A percentile compares a stretch with the other conserved stretches of the same genome.
These are phyloP conservation scores for Taphrorychus bicolor DNA, from an alignment of 2,888 invertebrate genomes.

Conservation along the genomic window DNA sequence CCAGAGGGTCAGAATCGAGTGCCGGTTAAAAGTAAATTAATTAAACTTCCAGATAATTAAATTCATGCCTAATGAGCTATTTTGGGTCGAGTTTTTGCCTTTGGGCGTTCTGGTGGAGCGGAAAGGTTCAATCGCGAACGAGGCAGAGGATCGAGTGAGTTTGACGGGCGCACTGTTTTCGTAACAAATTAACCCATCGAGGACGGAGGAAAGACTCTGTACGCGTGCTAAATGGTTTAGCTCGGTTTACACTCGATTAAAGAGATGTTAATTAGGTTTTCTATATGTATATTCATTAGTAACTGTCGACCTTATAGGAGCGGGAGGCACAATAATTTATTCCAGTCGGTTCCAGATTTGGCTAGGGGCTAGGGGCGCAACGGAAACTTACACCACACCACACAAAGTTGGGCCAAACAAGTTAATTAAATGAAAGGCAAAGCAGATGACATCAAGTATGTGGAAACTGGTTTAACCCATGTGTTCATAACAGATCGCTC, in stretches of 20 bases:
- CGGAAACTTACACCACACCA: neutral
- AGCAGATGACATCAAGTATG: too few species aligned
- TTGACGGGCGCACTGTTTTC: constrained; percentile 16
- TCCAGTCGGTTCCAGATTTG: neutral
- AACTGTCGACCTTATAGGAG: neutral
- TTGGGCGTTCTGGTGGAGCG: constrained; percentile 9
- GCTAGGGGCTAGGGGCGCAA: neutral
- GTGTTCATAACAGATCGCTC: too few species aligned
- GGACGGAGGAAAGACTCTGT: neutral
- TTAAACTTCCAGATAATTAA: constrained; percentile 30
- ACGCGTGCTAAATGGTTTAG: constrained; percentile 1
- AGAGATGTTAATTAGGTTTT: neutral
- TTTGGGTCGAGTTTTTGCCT: constrained; percentile 12
- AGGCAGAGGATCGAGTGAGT: constrained; percentile 5
- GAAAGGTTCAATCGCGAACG: constrained; percentile 5
- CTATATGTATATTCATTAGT: neutral
- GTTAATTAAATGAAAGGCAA: too few species aligned
- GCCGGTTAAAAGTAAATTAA: constrained; percentile 18
- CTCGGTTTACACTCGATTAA: constrained; percentile 5
- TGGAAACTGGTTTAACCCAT: too few species aligned
- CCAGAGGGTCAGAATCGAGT: neutral
- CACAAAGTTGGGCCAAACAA: too few species aligned
- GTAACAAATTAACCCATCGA: constrained; percentile 9
- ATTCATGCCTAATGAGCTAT: constrained; percentile 23
- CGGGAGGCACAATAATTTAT: neutral